Percentiles rank a stretch among this genome's conserved stretches.
phyloP scores from a whole-genome alignment of 1,140 invertebrate genomes.

The Paraescarpia echinospica region DNA sequence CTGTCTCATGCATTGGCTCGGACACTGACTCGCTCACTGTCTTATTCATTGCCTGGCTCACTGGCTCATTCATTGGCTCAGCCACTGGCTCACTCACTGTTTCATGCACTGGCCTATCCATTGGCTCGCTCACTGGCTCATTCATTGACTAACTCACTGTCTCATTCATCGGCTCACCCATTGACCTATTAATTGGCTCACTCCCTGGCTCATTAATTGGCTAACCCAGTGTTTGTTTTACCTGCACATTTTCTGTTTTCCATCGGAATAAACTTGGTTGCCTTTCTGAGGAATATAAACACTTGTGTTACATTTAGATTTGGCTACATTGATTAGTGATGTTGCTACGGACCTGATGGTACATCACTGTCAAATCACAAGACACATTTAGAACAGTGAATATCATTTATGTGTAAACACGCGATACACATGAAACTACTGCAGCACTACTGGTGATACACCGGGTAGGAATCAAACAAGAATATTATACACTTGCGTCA shows the following conservation, averaged over 20 bases:
- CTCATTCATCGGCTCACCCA: too few species aligned
- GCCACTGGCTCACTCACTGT: not conserved
- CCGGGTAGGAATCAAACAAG: not conserved
- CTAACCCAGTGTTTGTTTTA: too few species aligned
- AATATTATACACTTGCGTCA: not conserved
- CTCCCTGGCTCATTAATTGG: too few species aligned
- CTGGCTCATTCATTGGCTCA: not conserved
- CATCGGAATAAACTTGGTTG: too few species aligned
- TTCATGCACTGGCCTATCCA: not conserved
- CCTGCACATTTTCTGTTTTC: too few species aligned
- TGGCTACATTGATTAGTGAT: too few species aligned
- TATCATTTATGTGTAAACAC: not conserved
- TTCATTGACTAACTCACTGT: not conserved
- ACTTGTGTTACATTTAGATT: too few species aligned
- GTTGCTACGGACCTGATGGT: too few species aligned
- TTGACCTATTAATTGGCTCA: too few species aligned
- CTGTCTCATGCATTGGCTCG: not conserved
- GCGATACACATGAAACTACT: not conserved
- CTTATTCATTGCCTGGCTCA: not conserved
- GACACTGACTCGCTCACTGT: not conserved
- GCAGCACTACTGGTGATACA: too few species aligned
- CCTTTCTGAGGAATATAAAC: too few species aligned
- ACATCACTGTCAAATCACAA: too few species aligned
- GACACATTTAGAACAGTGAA: not conserved
- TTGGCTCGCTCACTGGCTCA: not conserved